These are phyloP conservation scores for Hydropotes inermis DNA, from an alignment of 2,113 vertebrate species.

Conservation along the genomic window DNA sequence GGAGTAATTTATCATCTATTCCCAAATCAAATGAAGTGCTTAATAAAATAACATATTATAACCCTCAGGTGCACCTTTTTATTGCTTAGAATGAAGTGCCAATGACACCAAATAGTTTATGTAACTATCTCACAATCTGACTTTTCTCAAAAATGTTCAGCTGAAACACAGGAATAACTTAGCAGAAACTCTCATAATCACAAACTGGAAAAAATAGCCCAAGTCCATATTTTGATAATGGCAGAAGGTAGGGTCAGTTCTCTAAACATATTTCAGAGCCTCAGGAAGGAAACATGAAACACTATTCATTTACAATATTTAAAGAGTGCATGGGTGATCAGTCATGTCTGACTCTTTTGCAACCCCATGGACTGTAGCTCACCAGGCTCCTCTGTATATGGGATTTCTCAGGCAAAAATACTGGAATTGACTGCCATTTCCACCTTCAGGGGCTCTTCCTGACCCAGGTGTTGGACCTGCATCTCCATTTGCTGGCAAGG, in stretches of 20 bases:
- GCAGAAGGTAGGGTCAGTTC: background rate
- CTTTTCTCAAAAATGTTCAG: background rate
- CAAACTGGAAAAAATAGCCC: background rate
- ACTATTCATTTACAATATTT: background rate
- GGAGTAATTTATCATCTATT: background rate
- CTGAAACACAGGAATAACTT: background rate
- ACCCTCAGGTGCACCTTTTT: background rate
- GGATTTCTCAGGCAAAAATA: background rate
- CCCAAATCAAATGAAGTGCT: background rate
- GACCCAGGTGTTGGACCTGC: background rate
- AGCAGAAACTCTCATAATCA: background rate
- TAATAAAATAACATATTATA: background rate
- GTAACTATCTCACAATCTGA: background rate
- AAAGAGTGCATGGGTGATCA: background rate
- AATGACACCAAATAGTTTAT: background rate
- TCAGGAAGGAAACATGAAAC: background rate
- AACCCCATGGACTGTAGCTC: background rate
- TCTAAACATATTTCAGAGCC: background rate
- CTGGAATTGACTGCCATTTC: background rate
- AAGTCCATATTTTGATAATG: background rate
- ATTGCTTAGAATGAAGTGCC: background rate
- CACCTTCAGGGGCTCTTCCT: background rate
- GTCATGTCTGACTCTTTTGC: background rate
- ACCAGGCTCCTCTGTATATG: background rate
- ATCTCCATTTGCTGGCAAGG: background rate